Conservation (phyloP, 2,113 vertebrate species). For the Dipodomys spectabilis region DNA sequence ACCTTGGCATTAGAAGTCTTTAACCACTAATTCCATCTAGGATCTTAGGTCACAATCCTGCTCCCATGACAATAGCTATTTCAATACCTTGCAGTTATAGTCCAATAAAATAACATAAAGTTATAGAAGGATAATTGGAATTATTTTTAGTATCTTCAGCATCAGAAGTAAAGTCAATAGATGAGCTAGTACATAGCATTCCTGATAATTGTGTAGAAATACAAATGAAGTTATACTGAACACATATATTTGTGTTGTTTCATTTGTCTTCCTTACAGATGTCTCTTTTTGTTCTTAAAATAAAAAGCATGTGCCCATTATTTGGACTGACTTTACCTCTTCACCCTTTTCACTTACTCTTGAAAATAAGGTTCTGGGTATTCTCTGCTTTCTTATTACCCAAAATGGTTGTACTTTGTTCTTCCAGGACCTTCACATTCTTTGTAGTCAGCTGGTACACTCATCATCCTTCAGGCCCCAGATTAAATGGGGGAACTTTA, state of each 20-base stretch:
- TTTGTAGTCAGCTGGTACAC: neutral
- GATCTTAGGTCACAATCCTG: neutral
- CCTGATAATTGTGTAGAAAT: neutral
- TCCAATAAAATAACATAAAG: neutral
- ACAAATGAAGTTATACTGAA: conserved; percentile 5
- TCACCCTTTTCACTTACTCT: neutral
- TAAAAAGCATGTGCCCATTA: conserved; percentile 38
- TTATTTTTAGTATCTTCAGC: conserved; percentile 26
- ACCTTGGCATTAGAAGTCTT: neutral
- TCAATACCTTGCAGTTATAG: neutral
- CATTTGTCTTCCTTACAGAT: neutral
- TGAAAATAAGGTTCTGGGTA: neutral
- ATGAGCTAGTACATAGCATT: neutral
- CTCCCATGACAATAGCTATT: neutral
- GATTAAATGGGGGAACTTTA: neutral
- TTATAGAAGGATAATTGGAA: neutral
- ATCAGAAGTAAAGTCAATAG: neutral
- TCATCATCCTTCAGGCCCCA: neutral
- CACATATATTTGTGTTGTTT: neutral
- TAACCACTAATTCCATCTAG: neutral
- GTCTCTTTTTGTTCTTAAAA: conserved; percentile 9
- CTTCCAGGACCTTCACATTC: neutral
- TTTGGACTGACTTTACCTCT: neutral
- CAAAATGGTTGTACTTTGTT: neutral
- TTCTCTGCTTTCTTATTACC: neutral